These are phyloP conservation scores for Eptesicus fuscus DNA, from an alignment of 2,113 vertebrate genomes.

Conservation along the genomic window DNA sequence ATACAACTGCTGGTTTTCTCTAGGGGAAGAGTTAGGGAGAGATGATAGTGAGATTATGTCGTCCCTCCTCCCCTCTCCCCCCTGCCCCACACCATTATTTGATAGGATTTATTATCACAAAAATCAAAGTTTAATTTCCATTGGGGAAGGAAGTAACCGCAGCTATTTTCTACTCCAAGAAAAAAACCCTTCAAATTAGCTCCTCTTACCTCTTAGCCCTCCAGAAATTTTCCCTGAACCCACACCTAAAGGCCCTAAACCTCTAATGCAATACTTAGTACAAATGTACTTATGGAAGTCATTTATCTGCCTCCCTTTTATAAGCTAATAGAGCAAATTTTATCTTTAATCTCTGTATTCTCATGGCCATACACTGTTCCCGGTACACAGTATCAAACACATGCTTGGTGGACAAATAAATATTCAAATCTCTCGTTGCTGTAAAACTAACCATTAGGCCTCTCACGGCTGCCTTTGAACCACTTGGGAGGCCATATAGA, in stretches of 20 bases:
- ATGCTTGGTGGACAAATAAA: not conserved
- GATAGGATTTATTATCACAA: not conserved
- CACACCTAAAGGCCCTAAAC: too few relatives aligned
- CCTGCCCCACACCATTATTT: not conserved
- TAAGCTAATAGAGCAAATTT: not conserved
- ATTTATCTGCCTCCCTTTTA: not conserved
- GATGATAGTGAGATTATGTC: not conserved
- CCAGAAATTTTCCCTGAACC: not conserved
- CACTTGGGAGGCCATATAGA: not conserved
- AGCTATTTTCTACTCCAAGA: not conserved
- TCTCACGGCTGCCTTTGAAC: not conserved
- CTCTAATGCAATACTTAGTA: not conserved
- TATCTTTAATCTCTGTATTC: not conserved
- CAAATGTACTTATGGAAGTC: not conserved
- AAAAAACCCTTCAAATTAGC: not conserved
- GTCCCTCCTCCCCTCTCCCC: not conserved
- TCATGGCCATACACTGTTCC: not conserved
- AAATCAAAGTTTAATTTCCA: not conserved
- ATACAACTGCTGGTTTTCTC: not conserved
- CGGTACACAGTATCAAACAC: not conserved
- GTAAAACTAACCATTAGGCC: not conserved
- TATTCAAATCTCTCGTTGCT: not conserved
- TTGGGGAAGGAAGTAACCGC: not conserved
- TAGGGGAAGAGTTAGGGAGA: not conserved
- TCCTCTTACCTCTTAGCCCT: not conserved